Percentiles rank a stretch among this genome's conserved stretches.
phyloP scores from a whole-genome alignment of 2,797 vertebrate species.

The Sylvia borin region DNA sequence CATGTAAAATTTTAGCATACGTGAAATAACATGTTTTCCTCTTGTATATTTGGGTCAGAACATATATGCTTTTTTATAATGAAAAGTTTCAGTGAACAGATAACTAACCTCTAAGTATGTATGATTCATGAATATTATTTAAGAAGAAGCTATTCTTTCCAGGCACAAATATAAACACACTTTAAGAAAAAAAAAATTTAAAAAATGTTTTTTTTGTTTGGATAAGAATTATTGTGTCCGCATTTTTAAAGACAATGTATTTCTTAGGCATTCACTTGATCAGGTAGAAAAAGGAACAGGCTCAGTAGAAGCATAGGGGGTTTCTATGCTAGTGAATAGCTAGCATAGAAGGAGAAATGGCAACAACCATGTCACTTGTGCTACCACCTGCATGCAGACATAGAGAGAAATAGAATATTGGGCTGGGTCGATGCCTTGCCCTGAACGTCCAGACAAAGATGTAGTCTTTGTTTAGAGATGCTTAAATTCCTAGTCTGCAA shows the following conservation, averaged over 20 bases:
- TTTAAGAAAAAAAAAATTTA: neutral
- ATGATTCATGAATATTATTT: neutral
- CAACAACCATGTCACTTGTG: neutral
- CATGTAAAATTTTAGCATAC: neutral
- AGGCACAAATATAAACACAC: neutral
- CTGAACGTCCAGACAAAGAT: neutral
- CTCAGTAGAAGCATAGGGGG: rapidly evolving
- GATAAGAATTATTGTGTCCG: neutral
- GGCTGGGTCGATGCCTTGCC: neutral
- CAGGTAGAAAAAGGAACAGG: neutral
- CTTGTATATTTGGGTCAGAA: neutral
- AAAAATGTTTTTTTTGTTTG: neutral
- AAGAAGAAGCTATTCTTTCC: neutral
- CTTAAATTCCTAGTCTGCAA: neutral
- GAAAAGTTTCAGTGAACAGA: neutral
- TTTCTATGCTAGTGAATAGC: neutral
- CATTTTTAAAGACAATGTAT: neutral
- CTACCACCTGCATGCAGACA: neutral
- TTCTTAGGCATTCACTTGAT: neutral
- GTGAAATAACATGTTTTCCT: neutral
- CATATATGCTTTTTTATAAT: neutral
- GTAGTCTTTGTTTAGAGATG: neutral
- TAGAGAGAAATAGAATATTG: neutral
- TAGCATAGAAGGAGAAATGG: neutral
- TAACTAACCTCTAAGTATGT: neutral